These are phyloP conservation scores for Papilio xuthus DNA, from an alignment of 1,140 invertebrate genomes.

Conservation along the genomic window DNA sequence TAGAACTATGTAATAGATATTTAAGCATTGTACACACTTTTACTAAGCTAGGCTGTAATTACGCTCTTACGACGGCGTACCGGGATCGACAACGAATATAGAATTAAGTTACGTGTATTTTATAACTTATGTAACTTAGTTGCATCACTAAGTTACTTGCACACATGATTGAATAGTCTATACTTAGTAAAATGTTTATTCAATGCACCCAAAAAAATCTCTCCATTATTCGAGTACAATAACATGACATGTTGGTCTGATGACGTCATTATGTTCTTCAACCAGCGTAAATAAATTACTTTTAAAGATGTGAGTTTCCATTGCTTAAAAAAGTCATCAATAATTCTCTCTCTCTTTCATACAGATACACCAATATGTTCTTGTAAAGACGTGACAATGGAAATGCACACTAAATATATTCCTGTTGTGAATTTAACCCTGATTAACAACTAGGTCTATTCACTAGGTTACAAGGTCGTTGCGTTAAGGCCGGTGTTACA, in stretches of 20 bases:
- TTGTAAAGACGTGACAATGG: neutral
- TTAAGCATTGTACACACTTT: neutral
- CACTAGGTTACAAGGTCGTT: neutral
- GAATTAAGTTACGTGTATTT: slow-evolving; percentile 20
- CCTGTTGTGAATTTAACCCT: neutral
- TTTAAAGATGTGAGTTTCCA: too few species aligned
- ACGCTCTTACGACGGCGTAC: slow-evolving; percentile 2
- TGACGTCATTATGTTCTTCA: too few species aligned
- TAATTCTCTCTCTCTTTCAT: too few species aligned
- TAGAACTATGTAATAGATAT: neutral
- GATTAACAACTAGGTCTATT: neutral
- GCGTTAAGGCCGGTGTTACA: neutral
- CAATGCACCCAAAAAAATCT: neutral
- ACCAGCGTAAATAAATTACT: neutral
- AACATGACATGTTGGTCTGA: too few species aligned
- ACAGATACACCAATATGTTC: too few species aligned
- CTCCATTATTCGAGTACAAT: neutral
- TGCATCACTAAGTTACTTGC: slow-evolving; percentile 4
- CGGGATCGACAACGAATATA: slow-evolving; percentile 9
- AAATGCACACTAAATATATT: neutral
- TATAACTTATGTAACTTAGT: slow-evolving; percentile 15
- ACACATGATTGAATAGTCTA: slow-evolving; percentile 7
- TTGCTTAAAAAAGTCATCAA: too few species aligned
- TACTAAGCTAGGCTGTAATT: slow-evolving; percentile 2
- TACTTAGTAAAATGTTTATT: neutral